Base-by-base conservation (phyloP, 1,140 invertebrate species). In the Riptortus pedestris region DNA sequence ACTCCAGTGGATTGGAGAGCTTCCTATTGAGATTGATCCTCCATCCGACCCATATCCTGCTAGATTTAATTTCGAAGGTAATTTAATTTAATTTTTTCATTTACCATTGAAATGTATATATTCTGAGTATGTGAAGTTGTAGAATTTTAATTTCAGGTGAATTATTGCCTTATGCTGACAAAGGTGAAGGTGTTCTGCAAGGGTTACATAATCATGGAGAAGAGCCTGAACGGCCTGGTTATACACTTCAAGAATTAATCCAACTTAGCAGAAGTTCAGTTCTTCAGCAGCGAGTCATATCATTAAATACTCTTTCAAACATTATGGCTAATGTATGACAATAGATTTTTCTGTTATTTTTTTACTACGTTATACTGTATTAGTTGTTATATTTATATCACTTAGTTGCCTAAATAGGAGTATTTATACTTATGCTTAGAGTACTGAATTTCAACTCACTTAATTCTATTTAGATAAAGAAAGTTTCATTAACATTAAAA, bases 171-270 rank as follows among this genome's bases (percentile, higher is more conserved):
- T 88, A 84, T 65, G 75, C 79, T 18, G 79, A 83, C 47, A 81
- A 87, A 66, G 79, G 75, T 72, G 75, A 76, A 71, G 78, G 76
- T 67, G 76, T 81, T 20, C 80, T 82, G 29, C 72, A 82, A 61
- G 85, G 84, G 52, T 77, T 96, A 5, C 91, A 93, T 77, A 88
- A 95, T 75, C 93, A 96, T 74, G 92, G 91, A 1, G 86, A 92
- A 69, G 92, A 96, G 75, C 87, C 90, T 24, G 86, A 91, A 69
- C 80, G 91, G 70, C 86, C 92, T 18, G 92, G 92, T 0, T 96
- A 96, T 72, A 86, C 88, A 1, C 71, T 96, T 1, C 85, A 87
- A 69, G 93, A 96, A 77, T 74, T 96, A 0, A 83, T 93, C 70
- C 83, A 88, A 67, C 73, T 95, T 2, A 77, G 71, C 79, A 84